Base-by-base conservation (phyloP, 2,888 invertebrate species). In the Ochropacha duplaris region DNA sequence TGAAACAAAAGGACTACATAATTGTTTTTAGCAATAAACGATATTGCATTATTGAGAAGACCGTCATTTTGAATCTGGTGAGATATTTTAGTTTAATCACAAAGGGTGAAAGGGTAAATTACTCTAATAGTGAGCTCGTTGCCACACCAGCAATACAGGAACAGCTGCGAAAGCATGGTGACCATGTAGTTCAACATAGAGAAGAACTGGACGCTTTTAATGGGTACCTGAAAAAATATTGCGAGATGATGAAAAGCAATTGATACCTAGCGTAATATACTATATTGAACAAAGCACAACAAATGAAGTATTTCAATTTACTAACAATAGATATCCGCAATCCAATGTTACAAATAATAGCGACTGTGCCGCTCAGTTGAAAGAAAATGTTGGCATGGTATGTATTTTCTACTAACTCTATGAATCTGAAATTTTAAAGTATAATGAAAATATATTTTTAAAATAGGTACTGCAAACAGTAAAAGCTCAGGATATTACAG, bases 81-180 rank as follows among this genome's bases (percentile, higher is more conserved):
- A 8, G 22, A 60, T 22, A 9, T 22, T 34, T 34, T 34, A 14
- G 34, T 14, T 2, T 34, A 14, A 19, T 24, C 36, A 54, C 9
- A 49, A 58, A 22, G 44, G 26, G 34, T 52, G 49, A 36, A 49
- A n/a, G n/a, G n/a, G n/a, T n/a, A n/a, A 57, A 31, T 68, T 84
- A 90, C 91, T 73, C 81, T 70, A 39, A 82, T 81, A 6, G 91
- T 93, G 50, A 94, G 83, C 57, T 90, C 88, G 62, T 92, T 92
- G 0, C 94, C 94, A 56, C 93, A 94, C 86, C 92, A 94, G 71
- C 94, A 94, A 58, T 93, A 92, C 3, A 94, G 74, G 52, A 92
- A 89, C 34, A 94, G 84, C 68, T 94, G 94, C 0, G 93, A 80
- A 49, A 94, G 76, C 81, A 94, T 93, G 0, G 93, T 92, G 16